Percentiles rank a stretch among this genome's conserved stretches.
These are phyloP conservation scores for Petrophora chlorosata DNA, from an alignment of 2,888 invertebrate species.

Conservation along the genomic window DNA sequence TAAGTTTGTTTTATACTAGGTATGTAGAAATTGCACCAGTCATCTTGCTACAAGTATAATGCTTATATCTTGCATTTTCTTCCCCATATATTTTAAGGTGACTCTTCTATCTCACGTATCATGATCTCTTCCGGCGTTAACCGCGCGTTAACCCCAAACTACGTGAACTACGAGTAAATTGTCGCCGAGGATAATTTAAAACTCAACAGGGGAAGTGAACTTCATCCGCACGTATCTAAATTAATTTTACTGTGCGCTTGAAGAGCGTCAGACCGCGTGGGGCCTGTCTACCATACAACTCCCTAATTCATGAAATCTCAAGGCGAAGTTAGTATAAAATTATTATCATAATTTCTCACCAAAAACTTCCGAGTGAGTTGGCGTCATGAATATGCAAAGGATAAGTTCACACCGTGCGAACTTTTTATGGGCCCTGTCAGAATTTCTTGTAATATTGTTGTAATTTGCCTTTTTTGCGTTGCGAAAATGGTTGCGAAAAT, in stretches of 20 bases:
- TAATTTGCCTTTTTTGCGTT: slow-evolving; percentile 71
- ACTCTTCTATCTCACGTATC: slow-evolving; percentile 2
- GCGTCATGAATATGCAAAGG: slow-evolving; percentile 77
- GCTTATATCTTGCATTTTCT: too few species aligned
- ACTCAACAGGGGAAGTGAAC: slow-evolving; percentile 19
- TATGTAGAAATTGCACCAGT: too few species aligned
- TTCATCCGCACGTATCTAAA: slow-evolving; percentile 43
- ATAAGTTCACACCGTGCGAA: slow-evolving; percentile 70
- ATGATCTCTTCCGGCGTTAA: slow-evolving; percentile 3
- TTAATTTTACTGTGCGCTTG: slow-evolving; percentile 47
- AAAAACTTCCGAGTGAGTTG: slow-evolving; percentile 78
- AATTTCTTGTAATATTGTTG: slow-evolving; percentile 65
- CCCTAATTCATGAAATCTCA: slow-evolving; percentile 67
- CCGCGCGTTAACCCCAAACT: neutral
- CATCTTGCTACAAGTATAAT: too few species aligned
- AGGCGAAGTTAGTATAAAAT: slow-evolving; percentile 77
- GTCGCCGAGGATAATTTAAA: slow-evolving; percentile 19
- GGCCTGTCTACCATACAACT: slow-evolving; percentile 50
- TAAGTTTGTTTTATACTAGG: too few species aligned
- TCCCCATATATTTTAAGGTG: neutral
- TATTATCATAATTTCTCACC: slow-evolving; percentile 81
- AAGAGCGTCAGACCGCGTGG: slow-evolving; percentile 51
- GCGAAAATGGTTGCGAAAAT: slow-evolving; percentile 34
- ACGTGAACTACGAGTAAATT: neutral
- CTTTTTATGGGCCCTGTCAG: slow-evolving; percentile 76